Conservation (phyloP, 2,113 vertebrate species). For the Crypturellus undulatus region DNA sequence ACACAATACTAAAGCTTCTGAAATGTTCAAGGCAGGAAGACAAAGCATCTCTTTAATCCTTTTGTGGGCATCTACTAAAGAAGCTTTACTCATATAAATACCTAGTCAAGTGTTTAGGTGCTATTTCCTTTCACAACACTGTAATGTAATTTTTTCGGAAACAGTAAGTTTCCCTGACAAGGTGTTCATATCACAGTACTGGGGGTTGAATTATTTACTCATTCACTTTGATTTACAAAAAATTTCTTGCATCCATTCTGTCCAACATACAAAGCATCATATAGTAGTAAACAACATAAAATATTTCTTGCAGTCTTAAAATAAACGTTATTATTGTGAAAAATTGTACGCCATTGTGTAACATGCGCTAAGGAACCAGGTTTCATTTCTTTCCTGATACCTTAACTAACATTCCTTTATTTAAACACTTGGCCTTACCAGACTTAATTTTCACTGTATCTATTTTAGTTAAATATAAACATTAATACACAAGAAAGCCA, state of each 20-base stretch:
- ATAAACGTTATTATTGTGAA: background rate
- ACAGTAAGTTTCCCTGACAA: background rate
- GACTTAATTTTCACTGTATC: background rate
- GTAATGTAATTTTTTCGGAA: background rate
- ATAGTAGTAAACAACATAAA: background rate
- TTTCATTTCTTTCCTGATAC: background rate
- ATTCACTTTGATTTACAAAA: background rate
- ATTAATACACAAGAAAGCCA: background rate
- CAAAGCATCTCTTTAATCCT: background rate
- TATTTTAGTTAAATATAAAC: background rate
- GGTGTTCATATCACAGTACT: background rate
- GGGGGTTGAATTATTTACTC: background rate
- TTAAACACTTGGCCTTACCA: background rate
- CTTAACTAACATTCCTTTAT: background rate
- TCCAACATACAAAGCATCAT: background rate
- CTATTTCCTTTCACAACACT: background rate
- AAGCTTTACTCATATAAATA: background rate
- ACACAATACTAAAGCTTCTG: background rate
- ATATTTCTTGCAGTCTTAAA: no score
- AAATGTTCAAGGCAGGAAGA: background rate
- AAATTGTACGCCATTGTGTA: background rate
- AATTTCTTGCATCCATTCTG: background rate
- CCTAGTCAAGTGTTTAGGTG: background rate
- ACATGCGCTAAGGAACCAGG: background rate
- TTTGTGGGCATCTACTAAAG: background rate